Evolutionary conservation across 2,797 vertebrate species (phyloP).

Genomic region (Acrocephalus scirpaceus): DNA sequence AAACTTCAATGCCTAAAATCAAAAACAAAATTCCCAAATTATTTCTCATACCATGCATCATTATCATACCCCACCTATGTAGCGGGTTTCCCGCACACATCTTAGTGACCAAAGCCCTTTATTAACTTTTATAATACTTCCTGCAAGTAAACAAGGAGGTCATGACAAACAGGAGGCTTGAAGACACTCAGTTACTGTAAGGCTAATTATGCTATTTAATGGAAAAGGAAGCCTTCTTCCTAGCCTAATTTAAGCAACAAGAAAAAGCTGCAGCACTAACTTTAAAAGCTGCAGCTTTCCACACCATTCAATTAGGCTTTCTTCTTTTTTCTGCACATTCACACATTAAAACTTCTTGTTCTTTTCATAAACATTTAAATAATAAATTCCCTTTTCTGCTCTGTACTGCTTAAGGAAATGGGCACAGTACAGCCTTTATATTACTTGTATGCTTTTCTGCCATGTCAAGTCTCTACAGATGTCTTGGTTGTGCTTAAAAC

Average conservation of each 20-base stretch:
- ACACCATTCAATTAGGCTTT: background rate
- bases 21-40: background rate
- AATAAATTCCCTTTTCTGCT: constrained; percentile 40
- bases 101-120: background rate
- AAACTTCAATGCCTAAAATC: background rate
- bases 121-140: background rate
- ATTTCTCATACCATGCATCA: background rate
- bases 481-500: background rate
- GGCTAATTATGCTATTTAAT: background rate
- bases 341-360: constrained; percentile 23
- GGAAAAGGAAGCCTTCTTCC: background rate
- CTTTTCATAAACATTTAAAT: constrained; percentile 57
- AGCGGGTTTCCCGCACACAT: background rate
- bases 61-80: background rate
- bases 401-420: background rate
- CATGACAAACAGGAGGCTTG: background rate
- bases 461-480: background rate
- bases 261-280: background rate
- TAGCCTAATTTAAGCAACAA: background rate
- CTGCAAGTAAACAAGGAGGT: background rate
- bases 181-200: background rate
- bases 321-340: background rate
- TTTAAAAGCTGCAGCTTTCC: constrained; percentile 5
- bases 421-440: constrained; percentile 16
- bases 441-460: background rate